phyloP scores from a whole-genome alignment of 2,113 vertebrate genomes.

The Addax nasomaculatus region DNA sequence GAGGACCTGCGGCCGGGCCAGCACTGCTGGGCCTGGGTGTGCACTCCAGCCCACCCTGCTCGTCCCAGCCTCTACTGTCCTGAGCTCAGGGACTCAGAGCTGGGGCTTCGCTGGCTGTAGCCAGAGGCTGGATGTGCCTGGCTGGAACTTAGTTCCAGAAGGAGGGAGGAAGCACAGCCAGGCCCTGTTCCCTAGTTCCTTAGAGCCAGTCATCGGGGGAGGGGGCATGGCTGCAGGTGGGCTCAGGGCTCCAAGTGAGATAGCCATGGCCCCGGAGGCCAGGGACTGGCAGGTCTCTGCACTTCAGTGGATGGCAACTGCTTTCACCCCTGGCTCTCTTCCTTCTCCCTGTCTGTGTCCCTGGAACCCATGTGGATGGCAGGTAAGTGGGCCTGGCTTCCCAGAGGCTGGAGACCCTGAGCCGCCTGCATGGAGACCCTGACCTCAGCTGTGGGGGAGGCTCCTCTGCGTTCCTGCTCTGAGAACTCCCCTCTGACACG shows the following conservation, averaged over 20 bases:
- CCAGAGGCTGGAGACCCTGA: not conserved
- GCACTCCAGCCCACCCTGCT: fast-evolving
- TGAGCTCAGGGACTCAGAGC: not conserved
- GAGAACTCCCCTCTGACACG: not conserved
- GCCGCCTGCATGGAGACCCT: no score
- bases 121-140: not conserved
- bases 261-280: not conserved
- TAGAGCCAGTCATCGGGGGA: not conserved
- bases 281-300: not conserved
- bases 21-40: not conserved
- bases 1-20: fast-evolving
- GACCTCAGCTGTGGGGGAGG: not conserved
- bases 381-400: not conserved
- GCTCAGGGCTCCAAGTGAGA: not conserved
- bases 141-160: not conserved
- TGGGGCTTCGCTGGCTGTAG: not conserved
- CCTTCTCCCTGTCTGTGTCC: not conserved
- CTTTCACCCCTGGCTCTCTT: not conserved
- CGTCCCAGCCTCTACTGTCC: not conserved
- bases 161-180: not conserved
- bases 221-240: fast-evolving
- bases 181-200: not conserved
- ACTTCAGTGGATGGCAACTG: no score
- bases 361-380: not conserved
- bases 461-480: not conserved